These are phyloP conservation scores for Characodon lateralis DNA, from an alignment of 2,797 vertebrate genomes.

Conservation along the genomic window DNA sequence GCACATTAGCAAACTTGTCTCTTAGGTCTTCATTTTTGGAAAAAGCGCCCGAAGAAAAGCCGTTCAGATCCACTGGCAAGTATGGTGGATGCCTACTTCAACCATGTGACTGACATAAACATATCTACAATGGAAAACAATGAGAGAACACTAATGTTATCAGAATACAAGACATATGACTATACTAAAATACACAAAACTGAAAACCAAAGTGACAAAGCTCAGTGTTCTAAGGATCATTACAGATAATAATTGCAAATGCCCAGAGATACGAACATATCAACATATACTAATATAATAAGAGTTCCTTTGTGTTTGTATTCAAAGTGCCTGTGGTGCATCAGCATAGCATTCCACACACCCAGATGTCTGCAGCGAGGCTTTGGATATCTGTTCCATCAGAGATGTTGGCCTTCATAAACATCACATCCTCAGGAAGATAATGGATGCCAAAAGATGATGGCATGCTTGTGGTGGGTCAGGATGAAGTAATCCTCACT, in stretches of 20 bases:
- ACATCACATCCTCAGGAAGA: constrained; percentile 49
- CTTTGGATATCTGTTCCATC: constrained; percentile 32
- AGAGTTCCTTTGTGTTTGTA: constrained; percentile 11
- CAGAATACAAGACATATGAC: background rate
- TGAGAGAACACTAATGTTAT: background rate
- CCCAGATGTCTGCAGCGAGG: constrained; percentile 16
- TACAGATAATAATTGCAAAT: background rate
- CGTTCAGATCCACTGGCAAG: background rate
- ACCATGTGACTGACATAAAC: background rate
- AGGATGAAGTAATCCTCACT: constrained; percentile 53
- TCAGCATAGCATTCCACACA: constrained; percentile 28
- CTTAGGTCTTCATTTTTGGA: no score
- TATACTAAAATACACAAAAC: background rate
- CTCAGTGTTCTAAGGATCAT: background rate
- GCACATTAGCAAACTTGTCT: no score
- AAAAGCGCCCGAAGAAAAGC: background rate
- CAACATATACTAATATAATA: constrained; percentile 19
- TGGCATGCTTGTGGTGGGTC: constrained; percentile 48
- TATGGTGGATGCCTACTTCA: background rate
- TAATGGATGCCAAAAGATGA: constrained; percentile 45
- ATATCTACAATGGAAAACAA: background rate
- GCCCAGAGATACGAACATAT: background rate
- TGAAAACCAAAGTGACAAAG: background rate
- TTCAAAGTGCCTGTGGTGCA: constrained; percentile 24
- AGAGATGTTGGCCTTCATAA: constrained; percentile 42